Percentiles rank a stretch among this genome's conserved stretches.
Conservation (phyloP, 2,888 invertebrate genomes). For the Uropetala carovei region DNA sequence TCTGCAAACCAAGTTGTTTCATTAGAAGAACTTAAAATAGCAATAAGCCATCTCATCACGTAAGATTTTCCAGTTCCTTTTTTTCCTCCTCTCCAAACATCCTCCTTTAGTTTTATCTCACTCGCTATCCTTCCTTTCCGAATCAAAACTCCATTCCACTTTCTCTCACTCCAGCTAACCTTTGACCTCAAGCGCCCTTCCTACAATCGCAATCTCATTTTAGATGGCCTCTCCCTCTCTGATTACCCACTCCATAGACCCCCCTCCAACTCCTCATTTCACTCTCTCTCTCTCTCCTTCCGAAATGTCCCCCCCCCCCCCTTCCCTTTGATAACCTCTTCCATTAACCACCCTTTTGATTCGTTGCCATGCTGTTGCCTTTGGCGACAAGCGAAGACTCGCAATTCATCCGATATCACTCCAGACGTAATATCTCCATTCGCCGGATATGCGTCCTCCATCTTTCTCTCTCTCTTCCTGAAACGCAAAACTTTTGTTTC, state of each 20-base stretch:
- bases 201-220: neutral
- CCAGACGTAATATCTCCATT: too few relatives aligned
- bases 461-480: too few relatives aligned
- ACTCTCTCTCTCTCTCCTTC: neutral
- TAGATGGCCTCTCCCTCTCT: neutral
- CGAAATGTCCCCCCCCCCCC: neutral
- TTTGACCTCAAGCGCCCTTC: slow-evolving; percentile 2
- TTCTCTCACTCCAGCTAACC: neutral
- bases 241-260: neutral
- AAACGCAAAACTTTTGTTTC: too few relatives aligned
- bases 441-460: too few relatives aligned
- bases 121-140: neutral
- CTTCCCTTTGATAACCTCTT: neutral
- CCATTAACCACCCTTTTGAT: neutral
- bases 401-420: too few relatives aligned
- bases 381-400: too few relatives aligned
- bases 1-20: too few relatives aligned
- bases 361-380: neutral
- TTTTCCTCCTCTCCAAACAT: neutral
- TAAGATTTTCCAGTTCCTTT: neutral
- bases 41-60: neutral
- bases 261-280: neutral
- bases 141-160: neutral
- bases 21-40: neutral
- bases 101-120: neutral